These are phyloP conservation scores for Rhodinocichla rosea DNA, from an alignment of 2,113 vertebrate genomes.

Conservation along the genomic window DNA sequence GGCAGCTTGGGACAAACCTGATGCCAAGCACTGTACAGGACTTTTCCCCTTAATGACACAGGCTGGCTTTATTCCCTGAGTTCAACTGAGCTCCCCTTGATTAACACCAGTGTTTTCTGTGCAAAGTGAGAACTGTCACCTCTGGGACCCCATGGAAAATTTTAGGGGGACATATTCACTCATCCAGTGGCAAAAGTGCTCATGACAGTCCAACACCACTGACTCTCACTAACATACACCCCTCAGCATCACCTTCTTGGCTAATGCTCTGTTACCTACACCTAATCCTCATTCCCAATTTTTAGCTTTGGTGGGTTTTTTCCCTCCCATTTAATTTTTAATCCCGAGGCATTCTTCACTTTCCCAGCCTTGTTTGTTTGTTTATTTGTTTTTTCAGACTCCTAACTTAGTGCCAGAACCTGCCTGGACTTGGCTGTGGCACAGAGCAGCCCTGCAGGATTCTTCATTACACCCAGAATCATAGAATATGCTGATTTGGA, in stretches of 20 bases:
- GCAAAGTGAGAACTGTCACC: background rate
- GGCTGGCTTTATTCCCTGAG: background rate
- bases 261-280: background rate
- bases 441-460: background rate
- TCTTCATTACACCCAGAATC: background rate
- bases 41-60: background rate
- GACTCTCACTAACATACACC: background rate
- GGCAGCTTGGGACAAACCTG: background rate
- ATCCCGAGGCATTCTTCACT: background rate
- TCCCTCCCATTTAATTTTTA: background rate
- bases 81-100: background rate
- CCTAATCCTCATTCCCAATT: background rate
- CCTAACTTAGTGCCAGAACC: background rate
- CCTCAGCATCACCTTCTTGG: background rate
- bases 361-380: background rate
- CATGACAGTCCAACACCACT: background rate
- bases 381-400: background rate
- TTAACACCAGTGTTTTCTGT: background rate
- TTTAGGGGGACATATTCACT: background rate
- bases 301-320: background rate
- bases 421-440: background rate
- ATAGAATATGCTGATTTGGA: background rate
- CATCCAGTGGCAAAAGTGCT: background rate
- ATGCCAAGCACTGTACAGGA: background rate
- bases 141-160: background rate